Evolutionary conservation across 2,888 invertebrate genomes (phyloP), one percentile per base, ranked within the genome.

Genomic region (Hirtodrosophila alboralis): DNA sequence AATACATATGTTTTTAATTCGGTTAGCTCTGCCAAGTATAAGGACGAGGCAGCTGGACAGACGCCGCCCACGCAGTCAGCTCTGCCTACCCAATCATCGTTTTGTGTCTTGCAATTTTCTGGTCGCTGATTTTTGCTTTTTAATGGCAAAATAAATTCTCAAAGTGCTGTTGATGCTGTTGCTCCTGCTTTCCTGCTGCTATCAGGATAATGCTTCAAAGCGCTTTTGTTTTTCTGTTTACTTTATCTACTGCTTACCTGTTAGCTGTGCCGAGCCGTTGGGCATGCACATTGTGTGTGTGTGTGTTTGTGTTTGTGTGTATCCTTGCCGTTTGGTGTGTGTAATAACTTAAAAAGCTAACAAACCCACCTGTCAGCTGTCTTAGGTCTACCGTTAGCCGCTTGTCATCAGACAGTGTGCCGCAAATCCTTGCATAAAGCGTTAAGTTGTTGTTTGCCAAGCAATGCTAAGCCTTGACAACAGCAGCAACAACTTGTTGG

Each of bases 271-370:
- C 54, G 40, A 58, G 56, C 68, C 65, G 30, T 57, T 59, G 33
- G 45, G 57, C 59, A 54, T 44, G 59, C 72, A 68, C 37, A 41
- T 27, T 59, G 45, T 9, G 26, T 48, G 26, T 47, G 33, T 26
- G 31, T 44, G 28, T 26, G 18, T 30, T 27, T 23, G 47, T 44
- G n/a, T n/a, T n/a, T n/a, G n/a, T n/a, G n/a, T 36, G 21, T 38
- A 3, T 41, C 37, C 34, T 45, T 33, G 33, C 27, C 12, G n/a
- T 21, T 27, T 27, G 37, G 59, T 49, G 66, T 69, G 58, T 54
- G 44, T 63, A 64, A 75, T 79, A 86, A 84, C 67, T 84, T 68
- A 57, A 69, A 75, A 81, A 74, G 84, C 81, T 57, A 80, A 84
- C 86, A 86, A 73, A 56, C 66, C 26, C 64, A 61, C 62, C 68